Base-by-base conservation (phyloP, 2,888 invertebrate genomes). In the Euzophera pinguis region DNA sequence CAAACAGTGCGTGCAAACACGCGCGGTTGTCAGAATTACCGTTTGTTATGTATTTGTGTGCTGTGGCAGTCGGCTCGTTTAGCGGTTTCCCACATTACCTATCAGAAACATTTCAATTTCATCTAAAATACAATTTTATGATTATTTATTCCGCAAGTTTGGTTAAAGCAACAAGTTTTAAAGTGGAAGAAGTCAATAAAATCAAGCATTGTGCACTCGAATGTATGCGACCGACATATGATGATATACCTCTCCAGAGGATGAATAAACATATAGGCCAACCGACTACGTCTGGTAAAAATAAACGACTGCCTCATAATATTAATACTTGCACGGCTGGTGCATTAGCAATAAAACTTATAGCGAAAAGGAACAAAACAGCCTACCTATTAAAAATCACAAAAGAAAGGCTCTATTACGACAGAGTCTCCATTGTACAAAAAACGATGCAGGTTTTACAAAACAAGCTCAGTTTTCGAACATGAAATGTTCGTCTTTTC, bases 1-100 rank as follows among this genome's bases (percentile, higher is more conserved):
- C 79, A 81, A 81, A 83, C 78, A 83, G 73, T 73, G 78, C 59
- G 77, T 73, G 73, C 65, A 78, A 75, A 74, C 69, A 72, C 63
- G 61, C 22, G 69, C 61, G 69, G 69, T 66, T 67, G 65, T 65
- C 68, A 56, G 32, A 45, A 29, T 45, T 45, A 45, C 45, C 51
- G 53, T 39, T 53, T 54, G 54, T 54, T 45, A 49, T 38, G 41
- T 47, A 29, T 50, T 27, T 52, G 38, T 55, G 42, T 56, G 53
- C 45, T 52, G 61, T 61, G 64, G 60, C 54, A 43, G 50, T 58
- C 13, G 13, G 54, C 64, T 64, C 71, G 67, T 63, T 74, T 67
- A 70, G 75, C 58, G 72, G 75, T 69, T 61, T 53, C 55, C 67
- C 61, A 61, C 65, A 65, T 64, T 64, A 64, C 14, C 32, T 29